These are phyloP conservation scores for Rhyacophila evoluta DNA, from an alignment of 2,888 invertebrate species.

Conservation along the genomic window DNA sequence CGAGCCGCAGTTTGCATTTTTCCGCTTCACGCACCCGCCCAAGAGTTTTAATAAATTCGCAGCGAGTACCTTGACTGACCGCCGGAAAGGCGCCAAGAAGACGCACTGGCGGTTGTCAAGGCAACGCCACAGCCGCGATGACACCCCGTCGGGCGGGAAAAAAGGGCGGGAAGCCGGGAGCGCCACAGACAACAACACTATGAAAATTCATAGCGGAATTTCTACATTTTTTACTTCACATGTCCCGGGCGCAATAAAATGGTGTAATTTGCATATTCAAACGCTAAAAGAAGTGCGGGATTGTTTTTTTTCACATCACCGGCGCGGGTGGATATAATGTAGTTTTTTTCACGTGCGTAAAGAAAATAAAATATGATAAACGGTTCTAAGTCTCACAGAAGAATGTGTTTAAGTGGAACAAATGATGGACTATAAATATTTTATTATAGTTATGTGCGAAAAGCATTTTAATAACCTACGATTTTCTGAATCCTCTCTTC, in stretches of 20 bases:
- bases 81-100: constrained; percentile 40
- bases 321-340: constrained; percentile 12
- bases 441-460: not conserved
- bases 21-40: not conserved
- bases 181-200: not conserved
- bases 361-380: not conserved
- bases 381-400: not conserved
- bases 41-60: not conserved
- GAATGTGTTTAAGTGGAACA: not conserved
- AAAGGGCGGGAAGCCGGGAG: constrained; percentile 25
- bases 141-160: constrained; percentile 11
- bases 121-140: constrained; percentile 32
- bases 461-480: not conserved
- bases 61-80: constrained; percentile 42
- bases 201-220: constrained; percentile 23
- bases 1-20: not conserved
- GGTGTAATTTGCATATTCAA: constrained; percentile 38
- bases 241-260: constrained; percentile 43
- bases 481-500: too few relatives aligned
- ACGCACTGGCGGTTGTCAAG: constrained; percentile 45
- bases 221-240: constrained; percentile 32
- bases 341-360: constrained; percentile 16
- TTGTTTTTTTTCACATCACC: constrained; percentile 30
- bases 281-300: constrained; percentile 26
- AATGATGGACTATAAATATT: constrained; percentile 13